Percentiles rank a stretch among this genome's conserved stretches.
phyloP scores from a whole-genome alignment of 1,140 invertebrate species.

The Drosophila santomea region DNA sequence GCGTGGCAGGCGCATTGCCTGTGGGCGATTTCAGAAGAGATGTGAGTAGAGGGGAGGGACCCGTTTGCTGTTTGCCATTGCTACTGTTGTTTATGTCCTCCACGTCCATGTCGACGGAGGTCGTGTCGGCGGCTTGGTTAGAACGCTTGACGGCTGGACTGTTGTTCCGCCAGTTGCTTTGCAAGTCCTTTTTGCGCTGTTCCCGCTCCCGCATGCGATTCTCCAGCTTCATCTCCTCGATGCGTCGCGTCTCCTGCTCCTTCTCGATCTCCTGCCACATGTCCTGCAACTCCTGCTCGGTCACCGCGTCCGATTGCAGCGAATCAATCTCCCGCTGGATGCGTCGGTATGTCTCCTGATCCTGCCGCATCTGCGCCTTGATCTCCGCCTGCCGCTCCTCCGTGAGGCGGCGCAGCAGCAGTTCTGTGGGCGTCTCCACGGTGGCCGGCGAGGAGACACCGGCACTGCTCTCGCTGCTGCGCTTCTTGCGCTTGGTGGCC shows the following conservation, averaged over 20 bases:
- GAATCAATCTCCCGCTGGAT: conserved; percentile 87
- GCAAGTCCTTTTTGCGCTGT: conserved; percentile 86
- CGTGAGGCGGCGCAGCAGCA: conserved; percentile 91
- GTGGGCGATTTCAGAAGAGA: conserved; percentile 92
- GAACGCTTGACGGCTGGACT: conserved; percentile 35
- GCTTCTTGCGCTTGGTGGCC: conserved; percentile 94
- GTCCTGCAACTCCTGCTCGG: conserved; percentile 89
- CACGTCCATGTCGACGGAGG: conserved; percentile 78
- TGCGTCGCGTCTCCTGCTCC: conserved; percentile 89
- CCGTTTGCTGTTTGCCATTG: conserved; percentile 27
- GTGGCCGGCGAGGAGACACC: conserved; percentile 63
- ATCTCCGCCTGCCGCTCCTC: conserved; percentile 92
- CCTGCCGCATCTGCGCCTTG: conserved; percentile 88
- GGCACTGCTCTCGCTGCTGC: conserved; percentile 86
- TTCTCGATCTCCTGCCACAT: conserved; percentile 91
- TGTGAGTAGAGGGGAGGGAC: conserved; percentile 91
- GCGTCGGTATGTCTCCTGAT: conserved; percentile 90
- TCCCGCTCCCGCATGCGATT: conserved; percentile 90
- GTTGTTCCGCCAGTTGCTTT: conserved; percentile 86
- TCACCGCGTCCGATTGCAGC: conserved; percentile 85
- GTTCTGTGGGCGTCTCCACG: conserved; percentile 89
- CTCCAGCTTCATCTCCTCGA: conserved; percentile 87
- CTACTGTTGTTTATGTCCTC: conserved; percentile 65
- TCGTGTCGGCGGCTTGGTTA: conserved; percentile 62
- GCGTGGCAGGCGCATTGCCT: conserved; percentile 52